phyloP scores from a whole-genome alignment of 1,140 invertebrate genomes.

The Pseudoatta argentina region DNA sequence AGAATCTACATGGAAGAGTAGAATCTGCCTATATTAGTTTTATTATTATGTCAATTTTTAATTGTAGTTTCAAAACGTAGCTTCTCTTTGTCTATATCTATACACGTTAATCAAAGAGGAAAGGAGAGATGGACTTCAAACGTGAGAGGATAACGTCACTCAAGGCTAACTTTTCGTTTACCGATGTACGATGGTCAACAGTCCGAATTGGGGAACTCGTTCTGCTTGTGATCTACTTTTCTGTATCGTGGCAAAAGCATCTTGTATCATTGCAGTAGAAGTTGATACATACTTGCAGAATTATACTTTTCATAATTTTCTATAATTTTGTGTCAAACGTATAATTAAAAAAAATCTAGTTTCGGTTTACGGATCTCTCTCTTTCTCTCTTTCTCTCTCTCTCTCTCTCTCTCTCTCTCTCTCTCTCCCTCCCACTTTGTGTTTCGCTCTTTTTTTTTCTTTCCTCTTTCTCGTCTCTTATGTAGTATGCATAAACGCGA shows the following conservation, averaged over 20 bases:
- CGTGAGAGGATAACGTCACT: slow-evolving; percentile 41
- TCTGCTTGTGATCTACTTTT: slow-evolving; percentile 57
- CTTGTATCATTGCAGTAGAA: neutral
- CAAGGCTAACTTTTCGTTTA: slow-evolving; percentile 59
- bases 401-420: too few relatives aligned
- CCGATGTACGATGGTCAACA: neutral
- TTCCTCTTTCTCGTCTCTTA: slow-evolving; percentile 5
- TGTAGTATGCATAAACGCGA: neutral
- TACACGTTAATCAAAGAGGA: neutral
- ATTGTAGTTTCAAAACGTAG: neutral
- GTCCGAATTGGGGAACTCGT: slow-evolving; percentile 44
- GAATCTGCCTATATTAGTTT: slow-evolving; percentile 15
- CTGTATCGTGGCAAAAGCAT: neutral
- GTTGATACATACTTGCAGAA: neutral
- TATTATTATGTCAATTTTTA: slow-evolving; percentile 39
- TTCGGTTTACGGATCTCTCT: too few relatives aligned
- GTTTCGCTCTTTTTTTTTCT: too few relatives aligned
- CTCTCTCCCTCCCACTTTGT: neutral
- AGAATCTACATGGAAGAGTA: neutral
- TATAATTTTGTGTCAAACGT: neutral
- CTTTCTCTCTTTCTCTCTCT: neutral
- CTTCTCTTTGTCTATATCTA: slow-evolving; percentile 17
- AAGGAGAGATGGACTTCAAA: neutral
- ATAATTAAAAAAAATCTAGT: neutral
- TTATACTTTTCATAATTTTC: neutral